Evolutionary conservation across 2,113 vertebrate species (phyloP).

Genomic region (Sinocyclocheilus grahami): DNA sequence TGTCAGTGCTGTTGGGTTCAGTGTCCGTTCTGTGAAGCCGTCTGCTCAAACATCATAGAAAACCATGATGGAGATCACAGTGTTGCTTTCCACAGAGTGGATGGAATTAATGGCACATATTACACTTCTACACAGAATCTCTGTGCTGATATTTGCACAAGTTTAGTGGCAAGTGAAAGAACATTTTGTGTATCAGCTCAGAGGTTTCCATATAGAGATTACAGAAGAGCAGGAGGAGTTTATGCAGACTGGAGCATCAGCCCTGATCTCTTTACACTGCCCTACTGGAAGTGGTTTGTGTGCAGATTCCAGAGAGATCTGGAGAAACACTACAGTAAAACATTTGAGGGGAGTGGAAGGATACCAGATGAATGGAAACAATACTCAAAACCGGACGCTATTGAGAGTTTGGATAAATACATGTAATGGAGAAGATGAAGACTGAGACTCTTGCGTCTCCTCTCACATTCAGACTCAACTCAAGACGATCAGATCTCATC

Average conservation of each 20-base stretch:
- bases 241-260: background rate
- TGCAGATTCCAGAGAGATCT: background rate
- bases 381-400: background rate
- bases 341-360: background rate
- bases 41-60: background rate
- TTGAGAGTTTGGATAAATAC: background rate
- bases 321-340: background rate
- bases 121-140: background rate
- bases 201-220: background rate
- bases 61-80: background rate
- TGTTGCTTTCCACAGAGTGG: background rate
- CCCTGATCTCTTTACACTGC: background rate
- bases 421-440: background rate
- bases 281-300: background rate
- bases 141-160: background rate
- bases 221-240: background rate
- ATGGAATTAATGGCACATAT: background rate
- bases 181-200: background rate
- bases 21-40: background rate
- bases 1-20: slow-evolving; percentile 2
- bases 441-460: background rate
- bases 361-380: background rate
- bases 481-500: too few relatives aligned
- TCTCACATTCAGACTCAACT: too few relatives aligned
- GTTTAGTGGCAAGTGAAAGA: background rate